phyloP scores from a whole-genome alignment of 1,140 invertebrate genomes.

The Bombus pascuorum region DNA sequence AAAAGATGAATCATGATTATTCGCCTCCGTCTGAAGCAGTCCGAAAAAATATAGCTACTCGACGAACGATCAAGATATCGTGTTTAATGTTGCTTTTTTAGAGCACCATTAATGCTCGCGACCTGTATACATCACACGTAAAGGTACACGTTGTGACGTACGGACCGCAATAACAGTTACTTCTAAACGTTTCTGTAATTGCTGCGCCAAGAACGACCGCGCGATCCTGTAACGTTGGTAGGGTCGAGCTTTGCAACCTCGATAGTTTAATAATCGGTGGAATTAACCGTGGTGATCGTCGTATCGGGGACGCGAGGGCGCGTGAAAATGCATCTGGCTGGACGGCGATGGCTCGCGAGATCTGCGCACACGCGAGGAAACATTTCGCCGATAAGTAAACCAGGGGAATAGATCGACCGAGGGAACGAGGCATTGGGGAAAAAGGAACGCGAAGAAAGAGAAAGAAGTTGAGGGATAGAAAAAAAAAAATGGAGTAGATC shows the following conservation, averaged over 20 bases:
- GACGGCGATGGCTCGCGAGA: background rate
- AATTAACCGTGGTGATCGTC: background rate
- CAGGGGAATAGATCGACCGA: background rate
- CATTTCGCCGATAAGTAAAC: conserved; percentile 24
- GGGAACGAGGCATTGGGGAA: no score
- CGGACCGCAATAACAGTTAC: conserved; percentile 9
- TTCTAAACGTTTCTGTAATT: conserved; percentile 32
- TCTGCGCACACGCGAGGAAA: conserved; percentile 24
- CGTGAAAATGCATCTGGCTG: background rate
- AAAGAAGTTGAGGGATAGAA: background rate
- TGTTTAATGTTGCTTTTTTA: background rate
- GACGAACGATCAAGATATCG: background rate
- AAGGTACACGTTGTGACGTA: background rate
- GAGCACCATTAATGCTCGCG: conserved; percentile 1
- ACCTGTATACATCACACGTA: background rate
- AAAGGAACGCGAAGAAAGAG: background rate
- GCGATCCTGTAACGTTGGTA: conserved; percentile 21
- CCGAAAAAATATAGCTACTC: background rate
- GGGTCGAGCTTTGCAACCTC: background rate
- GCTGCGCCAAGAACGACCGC: background rate
- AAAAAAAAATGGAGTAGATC: conserved; percentile 18
- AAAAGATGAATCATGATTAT: conserved; percentile 9
- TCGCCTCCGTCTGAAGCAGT: no score
- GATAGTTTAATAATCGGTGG: background rate
- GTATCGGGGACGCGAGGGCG: background rate